Evolutionary conservation across 2,113 vertebrate species (phyloP), one percentile per base, ranked within the genome.

Genomic region (Brienomyrus brachyistius): DNA sequence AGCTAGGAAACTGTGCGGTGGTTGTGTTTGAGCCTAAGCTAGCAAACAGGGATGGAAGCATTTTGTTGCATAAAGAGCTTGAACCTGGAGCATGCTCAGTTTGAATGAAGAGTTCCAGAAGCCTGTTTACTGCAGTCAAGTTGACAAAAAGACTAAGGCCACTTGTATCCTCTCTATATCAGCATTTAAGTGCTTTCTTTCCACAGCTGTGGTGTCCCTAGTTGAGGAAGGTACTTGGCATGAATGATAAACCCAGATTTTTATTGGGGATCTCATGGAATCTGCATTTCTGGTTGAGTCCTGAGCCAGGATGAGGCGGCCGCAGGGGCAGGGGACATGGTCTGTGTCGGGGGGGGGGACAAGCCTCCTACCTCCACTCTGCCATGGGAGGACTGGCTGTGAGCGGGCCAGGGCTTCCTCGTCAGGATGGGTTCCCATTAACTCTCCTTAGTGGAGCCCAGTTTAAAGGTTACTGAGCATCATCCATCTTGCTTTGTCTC

Each of bases 211-310:
- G 31, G 48, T 89, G 88, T 89, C 35, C 31, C 15, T 17, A 27
- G 43, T 50, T 52, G 43, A 48, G 47, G n/a, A 84, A 51, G 47
- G 47, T 88, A 45, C 21, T 23, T 88, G 43, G 43, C 43, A 45
- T 51, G 47, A 84, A 19, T 84, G 11, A 35, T 54, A 54, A 40
- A 15, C 48, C 51, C 31, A 87, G 8, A 17, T 87, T 52, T 52
- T 31, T 27, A 13, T 35, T 23, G 31, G 35, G 35, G 13, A 35
- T 88, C 86, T 59, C 31, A n/a, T 59, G 27, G 51, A 88, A 88
- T 88, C 54, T 62, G 87, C 40, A 62, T 62, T 88, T 45, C 87
- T 86, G 85, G 89, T 89, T 89, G 52, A 85, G 89, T 89, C 89
- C 82, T 85, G 77, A 52, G 84, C 85, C 50, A 62, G 54, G 87